Evolutionary conservation across 2,888 invertebrate genomes (phyloP), one percentile per base, ranked within the genome.

Genomic region (Tiliacea citrago): DNA sequence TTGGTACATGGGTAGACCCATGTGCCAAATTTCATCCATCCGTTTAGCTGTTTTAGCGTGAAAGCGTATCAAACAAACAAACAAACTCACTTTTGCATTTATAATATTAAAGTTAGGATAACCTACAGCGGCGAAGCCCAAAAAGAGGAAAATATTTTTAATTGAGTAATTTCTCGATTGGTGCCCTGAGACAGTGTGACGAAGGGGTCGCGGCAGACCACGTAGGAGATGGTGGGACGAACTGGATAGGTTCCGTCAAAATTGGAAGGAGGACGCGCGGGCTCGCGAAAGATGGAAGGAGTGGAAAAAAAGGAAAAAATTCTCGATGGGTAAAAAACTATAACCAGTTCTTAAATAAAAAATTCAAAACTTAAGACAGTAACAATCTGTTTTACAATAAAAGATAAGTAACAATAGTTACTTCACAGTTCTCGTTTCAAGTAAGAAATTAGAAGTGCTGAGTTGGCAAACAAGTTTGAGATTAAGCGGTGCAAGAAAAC

Each of bases 401-500:
- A 53, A 42, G 7, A 29, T 2, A 29, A 29, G 61, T 61, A 65
- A 60, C 55, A 57, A 69, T 35, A 39, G 12, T 73, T 68, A 47
- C 47, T 45, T 51, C 53, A 57, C 24, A 66, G 68, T 73, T 83
- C 49, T 62, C 21, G 16, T 49, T 47, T 24, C 12, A 55, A 73
- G 58, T 65, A 65, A 58, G 18, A 73, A 73, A 66, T 73, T 79
- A 68, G 79, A 79, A 80, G 53, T 80, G 71, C 75, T 68, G 84
- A 81, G 42, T 84, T 55, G 12, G 85, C 13, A 62, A 82, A 81
- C 75, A 62, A 81, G 73, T 81, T 81, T 63, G 13, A 73, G 77
- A 85, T 76, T 81, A 72, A 84, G 53, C 63, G 65, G 47, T 76
- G 70, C 68, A 76, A 68, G 72, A 71, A 75, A 84, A 81, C 75